phyloP scores from a whole-genome alignment of 2,797 vertebrate species.

The Apodemus agrarius region DNA sequence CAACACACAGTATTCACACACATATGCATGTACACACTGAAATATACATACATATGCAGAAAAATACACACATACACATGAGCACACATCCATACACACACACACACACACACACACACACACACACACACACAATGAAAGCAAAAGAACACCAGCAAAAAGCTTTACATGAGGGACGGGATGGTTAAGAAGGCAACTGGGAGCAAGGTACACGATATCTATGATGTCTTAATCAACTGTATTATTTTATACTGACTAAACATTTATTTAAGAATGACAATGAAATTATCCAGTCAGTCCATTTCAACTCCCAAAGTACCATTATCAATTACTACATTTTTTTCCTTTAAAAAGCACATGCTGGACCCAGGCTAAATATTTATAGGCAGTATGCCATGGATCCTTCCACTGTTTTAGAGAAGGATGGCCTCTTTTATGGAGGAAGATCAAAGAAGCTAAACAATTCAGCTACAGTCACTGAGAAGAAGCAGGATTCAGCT shows the following conservation, averaged over 20 bases:
- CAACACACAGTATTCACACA: neutral
- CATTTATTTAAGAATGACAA: neutral
- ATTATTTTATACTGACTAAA: neutral
- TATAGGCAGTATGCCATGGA: neutral
- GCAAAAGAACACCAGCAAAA: neutral
- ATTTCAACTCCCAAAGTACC: neutral
- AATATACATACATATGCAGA: neutral
- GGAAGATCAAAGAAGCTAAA: constrained; percentile 26
- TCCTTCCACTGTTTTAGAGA: neutral
- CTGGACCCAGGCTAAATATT: neutral
- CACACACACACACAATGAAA: neutral
- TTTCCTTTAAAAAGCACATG: neutral
- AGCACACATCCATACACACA: neutral
- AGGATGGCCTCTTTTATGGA: neutral
- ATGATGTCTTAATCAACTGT: neutral
- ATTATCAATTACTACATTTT: neutral
- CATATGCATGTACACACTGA: neutral
- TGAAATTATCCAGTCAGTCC: neutral
- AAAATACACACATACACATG: neutral
- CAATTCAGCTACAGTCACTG: neutral
- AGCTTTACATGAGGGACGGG: neutral
- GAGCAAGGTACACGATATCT: neutral
- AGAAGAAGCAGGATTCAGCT: neutral
- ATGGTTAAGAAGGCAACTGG: neutral
- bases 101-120: too few relatives aligned